Evolutionary conservation across 2,797 vertebrate species (phyloP).

Genomic region (Pyrocephalus nanus): DNA sequence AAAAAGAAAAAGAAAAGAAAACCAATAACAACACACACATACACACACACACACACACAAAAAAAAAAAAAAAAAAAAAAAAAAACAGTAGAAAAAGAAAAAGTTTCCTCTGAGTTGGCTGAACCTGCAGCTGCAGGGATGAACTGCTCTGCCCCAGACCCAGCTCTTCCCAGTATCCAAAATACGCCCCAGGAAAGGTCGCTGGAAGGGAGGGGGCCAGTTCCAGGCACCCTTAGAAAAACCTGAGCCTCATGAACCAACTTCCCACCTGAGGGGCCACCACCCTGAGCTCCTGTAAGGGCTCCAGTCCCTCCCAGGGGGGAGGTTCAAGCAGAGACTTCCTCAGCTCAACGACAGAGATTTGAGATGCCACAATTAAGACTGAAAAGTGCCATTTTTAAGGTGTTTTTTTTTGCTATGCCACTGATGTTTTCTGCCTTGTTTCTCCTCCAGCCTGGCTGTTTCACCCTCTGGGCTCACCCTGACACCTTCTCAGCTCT

Average conservation of each 20-base stretch:
- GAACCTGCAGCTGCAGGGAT: conserved; percentile 1
- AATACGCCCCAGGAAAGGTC: conserved; percentile 16
- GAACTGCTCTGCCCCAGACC: background rate
- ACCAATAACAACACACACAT: too few species aligned
- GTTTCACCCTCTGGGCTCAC: background rate
- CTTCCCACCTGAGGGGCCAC: background rate
- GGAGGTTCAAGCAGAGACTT: background rate
- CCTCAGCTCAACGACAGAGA: too few species aligned
- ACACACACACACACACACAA: too few species aligned
- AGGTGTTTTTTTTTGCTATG: background rate
- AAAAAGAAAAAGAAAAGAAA: background rate
- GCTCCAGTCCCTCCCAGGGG: background rate
- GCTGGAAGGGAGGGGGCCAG: background rate
- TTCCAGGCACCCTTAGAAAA: background rate
- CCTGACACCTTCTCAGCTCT: background rate
- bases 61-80: too few species aligned
- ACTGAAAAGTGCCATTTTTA: background rate
- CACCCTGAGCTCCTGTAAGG: background rate
- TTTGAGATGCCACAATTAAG: background rate
- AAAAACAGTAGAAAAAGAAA: background rate
- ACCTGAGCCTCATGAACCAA: background rate
- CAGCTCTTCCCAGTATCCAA: background rate
- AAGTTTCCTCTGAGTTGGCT: conserved; percentile 14
- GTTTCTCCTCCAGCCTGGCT: background rate
- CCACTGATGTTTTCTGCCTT: background rate